Evolutionary conservation across 1,140 invertebrate genomes (phyloP).

Genomic region (Drosophila sulfurigaster): DNA sequence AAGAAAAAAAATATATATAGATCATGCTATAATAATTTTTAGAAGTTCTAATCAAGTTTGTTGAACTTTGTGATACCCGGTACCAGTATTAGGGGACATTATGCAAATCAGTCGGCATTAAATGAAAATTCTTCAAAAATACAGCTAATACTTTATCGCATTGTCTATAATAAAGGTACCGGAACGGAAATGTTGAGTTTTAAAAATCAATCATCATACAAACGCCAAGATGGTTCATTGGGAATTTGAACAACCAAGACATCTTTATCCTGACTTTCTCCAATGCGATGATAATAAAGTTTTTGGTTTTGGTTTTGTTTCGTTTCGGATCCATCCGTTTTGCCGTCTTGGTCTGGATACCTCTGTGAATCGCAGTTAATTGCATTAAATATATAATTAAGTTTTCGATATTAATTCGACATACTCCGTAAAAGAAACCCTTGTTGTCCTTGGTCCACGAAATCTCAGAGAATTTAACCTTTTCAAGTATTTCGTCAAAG

Average conservation of each 20-base stretch:
- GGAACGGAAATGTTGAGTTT: background rate
- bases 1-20: background rate
- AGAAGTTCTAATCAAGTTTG: too few species aligned
- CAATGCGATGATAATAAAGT: conserved; percentile 95
- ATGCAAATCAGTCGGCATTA: too few species aligned
- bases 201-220: conserved; percentile 87
- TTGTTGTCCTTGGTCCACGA: conserved; percentile 98
- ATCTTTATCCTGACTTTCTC: conserved; percentile 95
- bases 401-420: conserved; percentile 44
- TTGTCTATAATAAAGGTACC: too few species aligned
- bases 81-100: too few species aligned
- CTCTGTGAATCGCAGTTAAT: conserved; percentile 38
- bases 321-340: conserved; percentile 96
- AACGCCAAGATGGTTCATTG: conserved; percentile 96
- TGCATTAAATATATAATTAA: background rate
- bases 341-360: conserved; percentile 91
- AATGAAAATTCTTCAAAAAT: too few species aligned
- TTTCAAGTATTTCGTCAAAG: conserved; percentile 94
- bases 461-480: conserved; percentile 96
- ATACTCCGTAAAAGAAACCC: conserved; percentile 97
- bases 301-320: conserved; percentile 95
- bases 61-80: too few species aligned
- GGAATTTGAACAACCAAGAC: conserved; percentile 95
- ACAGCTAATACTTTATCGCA: too few species aligned
- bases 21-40: too few species aligned